Evolutionary conservation across 1,140 invertebrate species (phyloP).

Genomic region (Anthonomus grandis): DNA sequence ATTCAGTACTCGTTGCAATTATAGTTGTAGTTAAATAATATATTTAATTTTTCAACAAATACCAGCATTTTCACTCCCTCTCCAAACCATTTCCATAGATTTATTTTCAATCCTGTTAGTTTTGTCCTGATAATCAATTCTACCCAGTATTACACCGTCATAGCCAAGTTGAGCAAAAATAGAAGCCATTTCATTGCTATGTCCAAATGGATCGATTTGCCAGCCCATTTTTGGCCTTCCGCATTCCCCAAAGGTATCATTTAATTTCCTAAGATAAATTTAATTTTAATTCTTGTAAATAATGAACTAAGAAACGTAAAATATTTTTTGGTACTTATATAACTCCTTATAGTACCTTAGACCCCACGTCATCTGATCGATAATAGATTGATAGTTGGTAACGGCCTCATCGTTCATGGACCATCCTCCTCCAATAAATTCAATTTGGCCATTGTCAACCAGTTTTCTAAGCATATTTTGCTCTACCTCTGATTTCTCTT

Average conservation of each 20-base stretch:
- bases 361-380: slow-evolving; percentile 88
- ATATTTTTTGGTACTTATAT: too few species aligned
- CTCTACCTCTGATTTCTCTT: slow-evolving; percentile 62
- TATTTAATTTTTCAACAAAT: too few species aligned
- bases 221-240: slow-evolving; percentile 77
- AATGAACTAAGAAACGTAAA: neutral
- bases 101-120: slow-evolving; percentile 56
- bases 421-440: slow-evolving; percentile 86
- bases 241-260: slow-evolving; percentile 81
- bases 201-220: slow-evolving; percentile 94
- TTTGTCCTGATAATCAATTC: slow-evolving; percentile 89
- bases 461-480: slow-evolving; percentile 58
- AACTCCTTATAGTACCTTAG: too few species aligned
- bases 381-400: slow-evolving; percentile 87
- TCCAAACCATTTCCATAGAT: slow-evolving; percentile 84
- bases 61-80: slow-evolving; percentile 67
- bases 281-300: neutral
- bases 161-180: slow-evolving; percentile 81
- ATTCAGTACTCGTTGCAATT: too few species aligned
- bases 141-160: slow-evolving; percentile 83
- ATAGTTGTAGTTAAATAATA: too few species aligned
- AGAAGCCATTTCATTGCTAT: slow-evolving; percentile 83
- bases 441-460: slow-evolving; percentile 73
- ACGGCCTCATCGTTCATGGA: slow-evolving; percentile 93
- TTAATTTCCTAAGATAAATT: slow-evolving; percentile 62